Base-by-base conservation (phyloP, 2,113 vertebrate genomes). In the Rallus limicola region DNA sequence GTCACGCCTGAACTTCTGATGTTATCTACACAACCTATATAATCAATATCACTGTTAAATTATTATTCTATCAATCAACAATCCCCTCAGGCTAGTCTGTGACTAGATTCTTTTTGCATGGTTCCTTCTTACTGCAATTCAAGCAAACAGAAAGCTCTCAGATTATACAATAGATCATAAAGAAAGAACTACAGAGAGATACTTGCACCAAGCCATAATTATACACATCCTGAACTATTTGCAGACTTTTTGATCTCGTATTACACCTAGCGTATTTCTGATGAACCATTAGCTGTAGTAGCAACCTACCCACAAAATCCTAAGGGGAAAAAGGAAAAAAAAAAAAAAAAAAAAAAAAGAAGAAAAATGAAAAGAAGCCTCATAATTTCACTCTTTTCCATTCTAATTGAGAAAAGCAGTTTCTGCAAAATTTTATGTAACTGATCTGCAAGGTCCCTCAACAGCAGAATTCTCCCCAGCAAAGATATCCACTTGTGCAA, bases 11-110 rank as follows among this genome's bases (percentile, higher is more conserved):
- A 92, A 82, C 38, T 68, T 88, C 70, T 68, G 75, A 71, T 3
- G 3, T 68, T 64, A 82, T 58, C 70, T 60, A 64, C 58, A 82
- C 62, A 46, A 79, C 46, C 75, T 46, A 59, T 79, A 82, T 60
- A 86, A 90, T 80, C 88, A 68, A 79, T 86, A 92, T 52, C 86
- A 82, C 53, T 85, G 85, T 68, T 87, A 96, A 89, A 87, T 56
- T 1, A 91, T 93, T 96, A 78, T 38, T 93, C 81, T 62, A 91
- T 78, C 77, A 81, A 75, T 75, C 78, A 85, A 13, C 69, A 89
- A 25, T 10, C 8, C 50, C 34, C 56, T 75, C 42, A 38, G 34
- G n/a, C 56, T 48, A 69, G 44, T n/a, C 44, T 67, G n/a, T 53
- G 67, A 46, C 56, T 86, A 64, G 36, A 78, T 52, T 71, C 38